Base-by-base conservation (phyloP, 2,113 vertebrate genomes). In the Axis porcinus region DNA sequence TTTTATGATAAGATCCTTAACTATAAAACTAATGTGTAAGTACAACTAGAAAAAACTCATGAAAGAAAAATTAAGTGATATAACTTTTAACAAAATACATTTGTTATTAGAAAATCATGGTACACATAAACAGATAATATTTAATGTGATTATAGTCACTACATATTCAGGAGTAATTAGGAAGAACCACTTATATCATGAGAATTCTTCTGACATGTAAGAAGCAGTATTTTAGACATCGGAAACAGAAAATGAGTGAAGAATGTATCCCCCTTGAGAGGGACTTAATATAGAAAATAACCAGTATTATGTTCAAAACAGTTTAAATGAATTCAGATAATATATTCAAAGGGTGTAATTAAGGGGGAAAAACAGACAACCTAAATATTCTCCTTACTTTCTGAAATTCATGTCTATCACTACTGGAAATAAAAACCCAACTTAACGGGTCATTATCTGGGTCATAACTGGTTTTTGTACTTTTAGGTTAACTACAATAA, bases 81-180 rank as follows among this genome's bases (percentile, higher is more conserved):
- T 25, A 88, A 89, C 67, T 97, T 95, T 91, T 55, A 94, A 89
- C 12, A 84, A 92, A 96, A 91, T 67, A 70, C 30, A 92, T 55
- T 27, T 50, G 45, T 93, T 91, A 94, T 76, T 90, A 95, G 54
- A 91, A 91, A 86, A 94, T 89, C 43, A 91, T 13, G 64, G 2
- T 58, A 64, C 58, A 85, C 13, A 84, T 25, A 95, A 95, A 57
- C 43, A 70, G 16, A 25, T 89, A 89, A 79, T 95, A 92, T 70
- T 96, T 95, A 93, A 95, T 19, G 7, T 78, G 81, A 90, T 90
- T 92, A 90, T 33, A 55, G 28, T 86, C 30, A 95, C 12, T 60
- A 55, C 27, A 94, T 27, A 96, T 30, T 91, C 60, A 91, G 12
- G 28, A 94, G 89, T 86, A 95, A 84, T 92, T 62, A 90, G 47